A percentile compares a stretch with the other conserved stretches of the same genome.
These are phyloP conservation scores for Zootoca vivipara DNA, from an alignment of 2,113 vertebrate species.

Conservation along the genomic window DNA sequence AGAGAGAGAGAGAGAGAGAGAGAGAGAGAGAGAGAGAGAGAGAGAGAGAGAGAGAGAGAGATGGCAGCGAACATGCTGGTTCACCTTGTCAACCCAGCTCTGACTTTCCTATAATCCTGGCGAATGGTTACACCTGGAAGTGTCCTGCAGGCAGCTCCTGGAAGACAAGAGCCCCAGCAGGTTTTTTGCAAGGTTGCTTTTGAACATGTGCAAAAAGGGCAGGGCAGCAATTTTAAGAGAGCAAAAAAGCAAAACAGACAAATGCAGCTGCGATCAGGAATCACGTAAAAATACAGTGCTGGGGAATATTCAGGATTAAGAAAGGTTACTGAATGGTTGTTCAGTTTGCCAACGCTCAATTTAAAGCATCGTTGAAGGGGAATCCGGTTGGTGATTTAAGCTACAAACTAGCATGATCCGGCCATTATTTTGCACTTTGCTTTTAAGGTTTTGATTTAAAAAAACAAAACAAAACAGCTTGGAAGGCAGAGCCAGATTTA, in stretches of 20 bases:
- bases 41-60: neutral
- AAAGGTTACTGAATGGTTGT: neutral
- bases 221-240: neutral
- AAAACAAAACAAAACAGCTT: neutral
- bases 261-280: neutral
- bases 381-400: slow-evolving; percentile 8
- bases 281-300: neutral
- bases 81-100: neutral
- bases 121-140: neutral
- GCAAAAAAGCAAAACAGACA: neutral
- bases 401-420: neutral
- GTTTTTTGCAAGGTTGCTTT: neutral
- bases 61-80: neutral
- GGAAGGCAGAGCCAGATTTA: slow-evolving; percentile 53
- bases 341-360: neutral
- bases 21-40: neutral
- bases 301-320: neutral
- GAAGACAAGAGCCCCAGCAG: neutral
- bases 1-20: no score
- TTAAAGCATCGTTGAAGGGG: neutral
- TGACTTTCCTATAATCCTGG: neutral
- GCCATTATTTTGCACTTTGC: slow-evolving; percentile 7
- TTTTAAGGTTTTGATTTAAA: slow-evolving; percentile 14
- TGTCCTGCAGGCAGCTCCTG: neutral
- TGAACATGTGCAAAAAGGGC: neutral